Evolutionary conservation across 2,888 invertebrate species (phyloP).

Genomic region (Kuschelorhynchus macadamiae): DNA sequence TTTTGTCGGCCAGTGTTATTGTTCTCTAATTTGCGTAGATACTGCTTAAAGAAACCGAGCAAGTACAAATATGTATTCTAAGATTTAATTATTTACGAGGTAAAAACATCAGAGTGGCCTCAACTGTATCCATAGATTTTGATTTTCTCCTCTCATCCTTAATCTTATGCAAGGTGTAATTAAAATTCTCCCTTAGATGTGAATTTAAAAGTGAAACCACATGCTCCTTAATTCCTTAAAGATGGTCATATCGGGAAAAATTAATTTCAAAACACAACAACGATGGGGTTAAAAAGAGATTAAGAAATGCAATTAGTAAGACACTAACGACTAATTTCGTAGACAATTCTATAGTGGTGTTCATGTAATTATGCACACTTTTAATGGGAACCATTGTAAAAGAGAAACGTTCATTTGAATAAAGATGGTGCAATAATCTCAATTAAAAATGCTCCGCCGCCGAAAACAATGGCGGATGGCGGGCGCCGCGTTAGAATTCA

Average conservation of each 20-base stretch:
- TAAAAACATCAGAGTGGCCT: too few species aligned
- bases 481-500: constrained; percentile 57
- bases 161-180: too few species aligned
- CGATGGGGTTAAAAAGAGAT: constrained; percentile 59
- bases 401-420: constrained; percentile 67
- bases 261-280: constrained; percentile 42
- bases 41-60: too few species aligned
- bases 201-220: constrained; percentile 19
- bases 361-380: constrained; percentile 69
- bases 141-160: too few species aligned
- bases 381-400: constrained; percentile 65
- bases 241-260: constrained; percentile 31
- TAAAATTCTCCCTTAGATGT: not conserved
- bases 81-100: too few species aligned
- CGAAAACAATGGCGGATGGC: constrained; percentile 65
- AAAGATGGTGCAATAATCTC: constrained; percentile 69
- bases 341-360: constrained; percentile 64
- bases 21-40: too few species aligned
- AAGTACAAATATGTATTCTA: too few species aligned
- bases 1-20: too few species aligned
- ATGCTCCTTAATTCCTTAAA: constrained; percentile 26
- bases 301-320: constrained; percentile 68
- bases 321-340: constrained; percentile 68
- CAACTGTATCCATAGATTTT: too few species aligned
- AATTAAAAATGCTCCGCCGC: constrained; percentile 68